Evolutionary conservation across 2,797 vertebrate species (phyloP).

Genomic region (Lepilemur septentrionalis): DNA sequence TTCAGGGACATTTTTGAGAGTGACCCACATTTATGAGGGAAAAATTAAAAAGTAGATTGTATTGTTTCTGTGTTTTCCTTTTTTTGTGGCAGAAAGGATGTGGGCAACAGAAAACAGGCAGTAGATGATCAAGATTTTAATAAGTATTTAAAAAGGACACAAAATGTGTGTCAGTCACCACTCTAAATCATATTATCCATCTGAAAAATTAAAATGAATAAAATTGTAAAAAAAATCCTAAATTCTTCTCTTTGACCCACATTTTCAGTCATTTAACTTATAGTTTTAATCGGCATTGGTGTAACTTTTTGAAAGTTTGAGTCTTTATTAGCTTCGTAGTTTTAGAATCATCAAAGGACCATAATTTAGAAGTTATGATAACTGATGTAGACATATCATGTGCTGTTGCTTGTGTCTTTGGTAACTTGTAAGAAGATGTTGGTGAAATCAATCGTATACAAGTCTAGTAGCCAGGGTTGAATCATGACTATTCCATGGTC

Average conservation of each 20-base stretch:
- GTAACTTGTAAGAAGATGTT: not conserved
- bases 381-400: not conserved
- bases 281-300: not conserved
- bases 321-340: not conserved
- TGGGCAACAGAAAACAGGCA: not conserved
- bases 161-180: not conserved
- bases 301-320: not conserved
- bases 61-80: not conserved
- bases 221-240: not conserved
- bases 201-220: not conserved
- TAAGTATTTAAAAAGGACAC: not conserved
- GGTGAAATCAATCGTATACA: not conserved
- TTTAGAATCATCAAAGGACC: not conserved
- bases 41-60: not conserved
- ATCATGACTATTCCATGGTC: not conserved
- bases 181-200: not conserved
- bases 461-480: not conserved
- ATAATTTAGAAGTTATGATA: not conserved
- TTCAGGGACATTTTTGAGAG: not conserved
- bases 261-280: not conserved
- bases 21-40: not conserved
- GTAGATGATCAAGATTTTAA: not conserved
- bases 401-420: not conserved
- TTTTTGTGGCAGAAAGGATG: not conserved
- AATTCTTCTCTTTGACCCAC: not conserved